Conservation (phyloP, 2,888 invertebrate genomes). For the Tyria jacobaeae region DNA sequence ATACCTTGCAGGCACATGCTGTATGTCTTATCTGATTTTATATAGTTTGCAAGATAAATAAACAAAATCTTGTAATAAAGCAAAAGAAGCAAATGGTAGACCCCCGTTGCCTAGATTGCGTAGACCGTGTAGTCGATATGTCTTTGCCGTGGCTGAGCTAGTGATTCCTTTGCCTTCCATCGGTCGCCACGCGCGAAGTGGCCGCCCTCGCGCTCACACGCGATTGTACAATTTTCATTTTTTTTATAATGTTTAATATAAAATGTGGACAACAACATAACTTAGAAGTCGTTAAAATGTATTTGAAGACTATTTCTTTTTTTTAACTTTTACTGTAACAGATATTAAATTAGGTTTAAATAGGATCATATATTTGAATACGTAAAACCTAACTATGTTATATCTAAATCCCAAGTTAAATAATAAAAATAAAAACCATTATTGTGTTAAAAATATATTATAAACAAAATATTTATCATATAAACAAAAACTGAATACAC, state of each 20-base stretch:
- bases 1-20: no score
- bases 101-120: slow-evolving; percentile 45
- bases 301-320: neutral
- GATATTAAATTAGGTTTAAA: neutral
- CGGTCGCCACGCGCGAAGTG: slow-evolving; percentile 30
- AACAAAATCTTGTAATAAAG: no score
- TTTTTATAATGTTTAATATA: slow-evolving; percentile 4
- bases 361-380: neutral
- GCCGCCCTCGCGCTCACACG: slow-evolving; percentile 37
- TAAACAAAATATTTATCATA: no score
- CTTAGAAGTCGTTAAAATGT: neutral
- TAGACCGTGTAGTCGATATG: slow-evolving; percentile 45
- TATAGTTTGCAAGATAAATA: no score
- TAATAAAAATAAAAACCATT: no score
- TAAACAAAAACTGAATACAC: no score
- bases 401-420: no score
- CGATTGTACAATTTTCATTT: slow-evolving; percentile 34
- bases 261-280: slow-evolving; percentile 11
- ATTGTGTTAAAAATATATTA: no score
- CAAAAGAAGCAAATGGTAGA: slow-evolving; percentile 7
- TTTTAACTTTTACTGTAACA: neutral
- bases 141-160: slow-evolving; percentile 28
- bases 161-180: slow-evolving; percentile 39
- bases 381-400: no score
- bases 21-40: no score